These are phyloP conservation scores for Bujurquina vittata DNA, from an alignment of 2,113 vertebrate species.

Conservation along the genomic window DNA sequence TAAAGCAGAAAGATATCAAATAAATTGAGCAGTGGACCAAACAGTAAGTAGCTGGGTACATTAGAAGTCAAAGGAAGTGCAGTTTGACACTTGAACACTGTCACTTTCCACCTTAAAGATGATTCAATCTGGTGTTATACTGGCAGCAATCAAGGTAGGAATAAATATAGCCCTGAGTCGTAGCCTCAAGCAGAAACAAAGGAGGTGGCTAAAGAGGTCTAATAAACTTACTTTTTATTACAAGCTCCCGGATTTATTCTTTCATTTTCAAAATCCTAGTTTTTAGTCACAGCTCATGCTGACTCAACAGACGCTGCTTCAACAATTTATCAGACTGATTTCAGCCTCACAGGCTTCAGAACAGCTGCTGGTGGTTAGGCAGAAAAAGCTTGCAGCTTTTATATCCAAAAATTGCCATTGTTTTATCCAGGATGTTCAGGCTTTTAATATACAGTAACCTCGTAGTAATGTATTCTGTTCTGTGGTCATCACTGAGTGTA, in stretches of 20 bases:
- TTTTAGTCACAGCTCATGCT: neutral
- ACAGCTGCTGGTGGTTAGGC: neutral
- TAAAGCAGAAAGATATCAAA: neutral
- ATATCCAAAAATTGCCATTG: neutral
- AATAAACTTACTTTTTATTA: neutral
- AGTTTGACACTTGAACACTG: too few relatives aligned
- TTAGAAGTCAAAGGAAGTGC: neutral
- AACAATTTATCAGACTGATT: neutral
- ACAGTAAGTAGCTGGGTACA: neutral
- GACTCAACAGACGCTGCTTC: neutral
- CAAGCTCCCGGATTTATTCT: neutral
- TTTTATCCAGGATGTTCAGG: neutral
- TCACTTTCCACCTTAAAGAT: neutral
- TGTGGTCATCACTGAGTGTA: neutral
- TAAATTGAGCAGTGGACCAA: neutral
- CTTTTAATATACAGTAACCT: conserved; percentile 2
- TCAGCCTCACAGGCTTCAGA: neutral
- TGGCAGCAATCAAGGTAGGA: neutral
- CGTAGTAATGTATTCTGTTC: neutral
- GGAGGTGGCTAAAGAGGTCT: neutral
- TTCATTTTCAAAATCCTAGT: neutral
- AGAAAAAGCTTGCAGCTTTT: neutral
- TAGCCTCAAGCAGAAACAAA: neutral
- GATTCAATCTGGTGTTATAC: too few relatives aligned
- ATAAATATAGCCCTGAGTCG: neutral